Percentiles rank a stretch among this genome's conserved stretches.
Conservation (phyloP, 2,888 invertebrate genomes). For the Baccha elongata region DNA sequence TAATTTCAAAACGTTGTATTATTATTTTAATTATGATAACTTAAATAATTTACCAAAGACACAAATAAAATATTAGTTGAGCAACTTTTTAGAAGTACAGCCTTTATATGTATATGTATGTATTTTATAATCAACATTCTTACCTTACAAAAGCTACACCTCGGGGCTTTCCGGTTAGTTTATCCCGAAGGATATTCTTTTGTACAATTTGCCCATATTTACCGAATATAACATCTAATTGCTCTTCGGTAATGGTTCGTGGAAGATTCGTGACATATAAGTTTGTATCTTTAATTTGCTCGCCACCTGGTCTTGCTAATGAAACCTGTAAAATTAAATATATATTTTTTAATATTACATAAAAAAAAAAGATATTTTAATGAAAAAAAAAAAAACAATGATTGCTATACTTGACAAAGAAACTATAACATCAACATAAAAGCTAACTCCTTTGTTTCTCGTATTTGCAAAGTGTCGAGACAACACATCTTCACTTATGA, state of each 20-base stretch:
- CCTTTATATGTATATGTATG: background rate
- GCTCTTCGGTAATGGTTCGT: conserved; percentile 91
- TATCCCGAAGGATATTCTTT: conserved; percentile 94
- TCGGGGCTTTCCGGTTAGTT: conserved; percentile 92
- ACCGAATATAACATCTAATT: conserved; percentile 92
- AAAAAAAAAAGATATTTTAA: background rate
- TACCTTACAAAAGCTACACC: conserved; percentile 97
- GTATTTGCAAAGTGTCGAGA: conserved; percentile 43
- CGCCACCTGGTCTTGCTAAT: conserved; percentile 94
- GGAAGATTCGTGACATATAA: conserved; percentile 96
- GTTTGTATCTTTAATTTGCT: conserved; percentile 96
- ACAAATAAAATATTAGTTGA: too few relatives aligned
- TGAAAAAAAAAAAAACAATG: background rate
- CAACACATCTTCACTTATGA: conserved; percentile 21
- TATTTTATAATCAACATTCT: conserved; percentile 67
- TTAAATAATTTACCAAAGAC: too few relatives aligned
- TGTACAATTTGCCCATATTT: conserved; percentile 96
- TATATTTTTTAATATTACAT: background rate
- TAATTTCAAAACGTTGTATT: too few relatives aligned
- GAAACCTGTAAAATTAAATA: conserved; percentile 86
- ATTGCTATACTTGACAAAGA: background rate
- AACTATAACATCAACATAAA: background rate
- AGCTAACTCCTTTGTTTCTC: conserved; percentile 2
- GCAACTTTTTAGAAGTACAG: background rate
- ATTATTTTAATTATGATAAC: too few relatives aligned